phyloP scores from a whole-genome alignment of 2,888 invertebrate species.

The Ochropleura plecta region DNA sequence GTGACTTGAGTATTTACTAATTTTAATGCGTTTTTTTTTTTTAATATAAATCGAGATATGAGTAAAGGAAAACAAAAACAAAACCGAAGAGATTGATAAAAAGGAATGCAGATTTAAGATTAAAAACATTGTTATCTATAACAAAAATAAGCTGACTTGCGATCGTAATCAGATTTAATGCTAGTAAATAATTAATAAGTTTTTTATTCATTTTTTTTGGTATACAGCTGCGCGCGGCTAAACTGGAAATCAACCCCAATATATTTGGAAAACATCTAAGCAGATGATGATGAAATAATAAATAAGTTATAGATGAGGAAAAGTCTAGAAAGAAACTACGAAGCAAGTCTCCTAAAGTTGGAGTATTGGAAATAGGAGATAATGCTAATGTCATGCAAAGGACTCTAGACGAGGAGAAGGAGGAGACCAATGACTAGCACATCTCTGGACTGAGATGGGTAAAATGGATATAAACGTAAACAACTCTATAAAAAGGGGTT shows the following conservation, averaged over 20 bases:
- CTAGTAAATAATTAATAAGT: neutral
- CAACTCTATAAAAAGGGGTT: neutral
- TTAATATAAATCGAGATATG: neutral
- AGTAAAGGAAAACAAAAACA: neutral
- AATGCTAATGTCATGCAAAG: neutral
- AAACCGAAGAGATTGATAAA: neutral
- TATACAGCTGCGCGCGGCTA: no score
- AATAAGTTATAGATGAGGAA: neutral
- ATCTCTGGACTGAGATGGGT: neutral
- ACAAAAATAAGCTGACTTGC: neutral
- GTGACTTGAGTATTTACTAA: no score
- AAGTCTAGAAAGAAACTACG: neutral
- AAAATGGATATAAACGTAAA: neutral
- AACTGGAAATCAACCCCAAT: no score
- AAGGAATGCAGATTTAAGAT: neutral
- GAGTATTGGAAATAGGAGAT: neutral
- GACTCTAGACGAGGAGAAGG: neutral
- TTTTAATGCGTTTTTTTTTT: no score
- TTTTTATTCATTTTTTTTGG: no score
- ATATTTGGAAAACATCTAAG: no score
- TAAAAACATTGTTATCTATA: neutral
- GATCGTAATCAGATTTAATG: conserved; percentile 6
- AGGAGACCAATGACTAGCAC: neutral
- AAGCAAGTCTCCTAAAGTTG: neutral
- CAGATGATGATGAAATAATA: no score